phyloP scores from a whole-genome alignment of 2,888 invertebrate genomes.

The Hartigia nigra region DNA sequence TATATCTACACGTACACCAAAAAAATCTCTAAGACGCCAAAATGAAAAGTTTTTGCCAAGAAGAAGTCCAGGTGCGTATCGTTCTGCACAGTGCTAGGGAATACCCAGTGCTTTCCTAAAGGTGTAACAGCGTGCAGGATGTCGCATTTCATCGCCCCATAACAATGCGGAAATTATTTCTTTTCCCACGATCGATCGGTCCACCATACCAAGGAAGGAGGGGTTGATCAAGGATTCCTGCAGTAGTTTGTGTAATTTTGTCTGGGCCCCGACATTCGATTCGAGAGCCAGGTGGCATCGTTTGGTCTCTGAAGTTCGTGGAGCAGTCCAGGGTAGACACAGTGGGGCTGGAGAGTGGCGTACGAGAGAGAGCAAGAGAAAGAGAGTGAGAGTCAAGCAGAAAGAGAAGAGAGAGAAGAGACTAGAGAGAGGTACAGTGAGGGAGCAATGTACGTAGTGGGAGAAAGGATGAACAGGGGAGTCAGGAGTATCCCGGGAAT shows the following conservation, averaged over 20 bases:
- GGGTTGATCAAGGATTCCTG: slow-evolving; percentile 1
- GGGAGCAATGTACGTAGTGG: slow-evolving; percentile 16
- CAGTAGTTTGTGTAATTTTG: slow-evolving; percentile 32
- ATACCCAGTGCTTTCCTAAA: background rate
- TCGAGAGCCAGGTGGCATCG: slow-evolving; percentile 8
- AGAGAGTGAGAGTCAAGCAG: slow-evolving; percentile 13
- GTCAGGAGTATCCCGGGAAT: slow-evolving; percentile 15
- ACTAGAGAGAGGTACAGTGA: slow-evolving; percentile 14
- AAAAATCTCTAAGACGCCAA: background rate
- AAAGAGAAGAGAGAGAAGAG: slow-evolving; percentile 14
- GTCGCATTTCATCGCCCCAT: background rate
- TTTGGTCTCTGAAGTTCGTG: background rate
- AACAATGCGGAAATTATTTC: background rate
- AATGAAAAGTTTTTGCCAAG: background rate
- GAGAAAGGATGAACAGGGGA: slow-evolving; percentile 27
- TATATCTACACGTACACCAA: background rate
- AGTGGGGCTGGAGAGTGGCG: background rate
- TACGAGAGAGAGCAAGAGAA: slow-evolving; percentile 19
- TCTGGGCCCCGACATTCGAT: slow-evolving; percentile 18
- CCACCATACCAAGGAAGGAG: background rate
- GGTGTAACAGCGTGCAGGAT: background rate
- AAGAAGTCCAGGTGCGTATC: background rate
- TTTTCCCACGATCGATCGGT: background rate
- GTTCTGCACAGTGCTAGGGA: background rate
- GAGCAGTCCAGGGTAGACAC: background rate